phyloP scores from a whole-genome alignment of 2,113 vertebrate genomes.

The Cacatua alba region DNA sequence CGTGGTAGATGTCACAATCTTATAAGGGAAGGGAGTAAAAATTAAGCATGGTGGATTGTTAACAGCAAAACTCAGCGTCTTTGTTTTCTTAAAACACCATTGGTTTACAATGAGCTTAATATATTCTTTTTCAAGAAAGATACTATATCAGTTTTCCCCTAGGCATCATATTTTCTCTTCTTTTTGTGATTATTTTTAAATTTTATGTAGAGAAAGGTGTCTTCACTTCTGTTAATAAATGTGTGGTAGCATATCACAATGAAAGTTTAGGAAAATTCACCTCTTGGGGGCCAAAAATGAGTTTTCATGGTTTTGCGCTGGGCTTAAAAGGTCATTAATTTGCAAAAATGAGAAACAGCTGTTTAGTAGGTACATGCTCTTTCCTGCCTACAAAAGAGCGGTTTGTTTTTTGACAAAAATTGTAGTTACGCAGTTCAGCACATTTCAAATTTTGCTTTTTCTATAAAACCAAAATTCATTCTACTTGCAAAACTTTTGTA shows the following conservation, averaged over 20 bases:
- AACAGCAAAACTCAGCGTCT: not conserved
- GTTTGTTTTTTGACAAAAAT: not conserved
- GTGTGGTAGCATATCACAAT: not conserved
- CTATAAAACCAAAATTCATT: not conserved
- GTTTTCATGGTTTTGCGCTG: not conserved
- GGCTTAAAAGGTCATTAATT: not conserved
- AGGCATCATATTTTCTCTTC: not conserved
- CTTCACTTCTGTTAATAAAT: not conserved
- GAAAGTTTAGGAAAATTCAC: not conserved
- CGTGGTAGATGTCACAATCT: not conserved
- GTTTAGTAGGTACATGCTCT: not conserved
- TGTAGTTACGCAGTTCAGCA: not conserved
- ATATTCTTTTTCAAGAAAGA: not conserved
- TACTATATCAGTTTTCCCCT: not conserved
- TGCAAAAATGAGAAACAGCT: not conserved
- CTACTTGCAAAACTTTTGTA: not conserved
- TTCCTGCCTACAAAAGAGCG: not conserved
- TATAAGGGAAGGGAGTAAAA: not conserved
- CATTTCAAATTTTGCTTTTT: not conserved
- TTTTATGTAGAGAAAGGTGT: not conserved
- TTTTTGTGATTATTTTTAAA: not conserved
- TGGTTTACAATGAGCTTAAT: accelerated
- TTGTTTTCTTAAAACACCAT: not conserved
- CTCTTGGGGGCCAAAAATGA: accelerated
- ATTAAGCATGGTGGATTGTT: not conserved